Base-by-base conservation (phyloP, 2,113 vertebrate species). In the Notothenia coriiceps region DNA sequence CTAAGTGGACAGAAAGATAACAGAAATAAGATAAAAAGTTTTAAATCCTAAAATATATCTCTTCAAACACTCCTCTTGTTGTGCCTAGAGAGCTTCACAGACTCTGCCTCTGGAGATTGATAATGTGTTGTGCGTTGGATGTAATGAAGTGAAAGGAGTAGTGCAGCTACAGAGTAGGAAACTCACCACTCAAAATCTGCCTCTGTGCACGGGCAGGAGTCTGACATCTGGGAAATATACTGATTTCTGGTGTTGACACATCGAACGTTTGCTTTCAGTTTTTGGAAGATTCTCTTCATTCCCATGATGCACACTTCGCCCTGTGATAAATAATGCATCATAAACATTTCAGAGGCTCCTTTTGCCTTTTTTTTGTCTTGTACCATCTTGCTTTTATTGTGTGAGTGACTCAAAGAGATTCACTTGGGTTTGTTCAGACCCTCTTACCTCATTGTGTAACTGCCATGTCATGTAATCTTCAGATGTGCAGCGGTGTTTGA, bases 291-390 rank as follows among this genome's bases (percentile, higher is more conserved):
- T 85, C 97, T 95, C 85, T 96, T 98, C 70, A 97, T 96, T 87
- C 97, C 97, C 97, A 98, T 98, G 91, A 98, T 98, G 92, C 97
- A 98, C 15, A 95, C 96, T 93, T 98, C 95, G 17, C 96, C 97
- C 97, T 98, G 92, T 70, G 87, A 94, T 88, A 71, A 93, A 92
- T 91, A 86, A 92, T 92, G 79, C 62, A 92, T 86, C 77, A 88
- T 46, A 86, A 82, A 85, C 67, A 84, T 88, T 77, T 78, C 74
- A 80, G 64, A 71, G 55, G n/a, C 70, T 83, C 65, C 79, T 70
- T 56, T 76, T 25, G n/a, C 43, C 74, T 20, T 29, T 49, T 22
- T 69, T 62, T 44, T 55, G 57, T 65, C 63, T 29, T 56, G 51
- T 80, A n/a, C 20, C 47, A 64, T 84, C 60, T 64, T 60, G 50